These are phyloP conservation scores for Ondatra zibethicus DNA, from an alignment of 2,113 vertebrate genomes.

Conservation along the genomic window DNA sequence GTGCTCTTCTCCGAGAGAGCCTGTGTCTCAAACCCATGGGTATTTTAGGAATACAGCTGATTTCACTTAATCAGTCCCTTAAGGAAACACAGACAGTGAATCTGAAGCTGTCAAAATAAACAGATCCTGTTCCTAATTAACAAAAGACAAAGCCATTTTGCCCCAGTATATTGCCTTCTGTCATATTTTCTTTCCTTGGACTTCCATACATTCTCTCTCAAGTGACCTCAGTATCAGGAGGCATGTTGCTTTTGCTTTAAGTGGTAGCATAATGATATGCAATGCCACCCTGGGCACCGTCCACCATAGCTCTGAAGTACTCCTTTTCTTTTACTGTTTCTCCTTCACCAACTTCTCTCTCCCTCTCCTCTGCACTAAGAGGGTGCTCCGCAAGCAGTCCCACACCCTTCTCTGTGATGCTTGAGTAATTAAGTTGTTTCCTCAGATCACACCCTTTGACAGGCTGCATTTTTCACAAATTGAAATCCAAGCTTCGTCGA, in stretches of 20 bases:
- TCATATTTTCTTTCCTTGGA: background rate
- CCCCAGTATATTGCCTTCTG: constrained; percentile 17
- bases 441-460: background rate
- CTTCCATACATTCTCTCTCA: background rate
- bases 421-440: background rate
- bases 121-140: background rate
- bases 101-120: background rate
- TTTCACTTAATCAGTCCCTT: background rate
- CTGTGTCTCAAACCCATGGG: background rate
- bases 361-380: background rate
- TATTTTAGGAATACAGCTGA: background rate
- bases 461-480: background rate
- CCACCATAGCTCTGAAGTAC: background rate
- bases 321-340: background rate
- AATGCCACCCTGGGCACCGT: background rate
- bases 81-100: background rate
- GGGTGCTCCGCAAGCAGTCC: background rate
- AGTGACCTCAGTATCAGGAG: background rate
- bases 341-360: background rate
- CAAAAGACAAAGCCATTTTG: background rate
- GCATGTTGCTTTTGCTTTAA: background rate
- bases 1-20: background rate
- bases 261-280: background rate
- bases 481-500: background rate
- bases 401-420: no score